Conservation (phyloP, 2,797 vertebrate species). For the Vultur gryphus region DNA sequence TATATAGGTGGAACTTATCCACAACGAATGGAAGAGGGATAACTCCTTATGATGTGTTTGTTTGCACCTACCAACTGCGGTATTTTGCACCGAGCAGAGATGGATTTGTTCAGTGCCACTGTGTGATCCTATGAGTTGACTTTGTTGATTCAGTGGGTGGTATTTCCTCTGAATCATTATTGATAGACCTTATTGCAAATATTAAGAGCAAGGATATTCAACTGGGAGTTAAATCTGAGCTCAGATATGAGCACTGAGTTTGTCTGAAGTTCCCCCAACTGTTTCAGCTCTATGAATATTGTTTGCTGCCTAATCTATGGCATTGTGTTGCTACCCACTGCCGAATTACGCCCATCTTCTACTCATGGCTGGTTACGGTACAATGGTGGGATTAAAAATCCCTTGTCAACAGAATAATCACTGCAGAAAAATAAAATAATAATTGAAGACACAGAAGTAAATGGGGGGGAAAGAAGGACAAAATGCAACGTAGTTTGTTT, state of each 20-base stretch:
- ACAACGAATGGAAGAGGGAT: background rate
- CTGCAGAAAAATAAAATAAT: background rate
- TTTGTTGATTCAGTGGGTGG: background rate
- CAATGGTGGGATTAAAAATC: background rate
- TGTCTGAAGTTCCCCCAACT: background rate
- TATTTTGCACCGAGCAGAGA: background rate
- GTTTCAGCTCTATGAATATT: background rate
- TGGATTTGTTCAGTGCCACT: background rate
- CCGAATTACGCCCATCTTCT: background rate
- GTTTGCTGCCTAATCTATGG: background rate
- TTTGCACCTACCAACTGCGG: background rate
- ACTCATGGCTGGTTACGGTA: background rate
- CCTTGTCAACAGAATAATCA: background rate
- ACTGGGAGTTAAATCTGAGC: background rate
- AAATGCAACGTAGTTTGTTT: background rate
- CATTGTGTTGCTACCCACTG: background rate
- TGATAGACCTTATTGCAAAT: background rate
- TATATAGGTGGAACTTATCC: no score
- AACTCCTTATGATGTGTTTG: background rate
- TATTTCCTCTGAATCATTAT: slow-evolving; percentile 36
- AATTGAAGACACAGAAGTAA: background rate
- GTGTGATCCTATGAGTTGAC: background rate
- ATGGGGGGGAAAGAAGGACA: background rate
- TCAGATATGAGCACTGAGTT: background rate
- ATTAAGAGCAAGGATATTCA: background rate